Evolutionary conservation across 2,888 invertebrate species (phyloP), one percentile per base, ranked within the genome.

Genomic region (Anorthoa munda): DNA sequence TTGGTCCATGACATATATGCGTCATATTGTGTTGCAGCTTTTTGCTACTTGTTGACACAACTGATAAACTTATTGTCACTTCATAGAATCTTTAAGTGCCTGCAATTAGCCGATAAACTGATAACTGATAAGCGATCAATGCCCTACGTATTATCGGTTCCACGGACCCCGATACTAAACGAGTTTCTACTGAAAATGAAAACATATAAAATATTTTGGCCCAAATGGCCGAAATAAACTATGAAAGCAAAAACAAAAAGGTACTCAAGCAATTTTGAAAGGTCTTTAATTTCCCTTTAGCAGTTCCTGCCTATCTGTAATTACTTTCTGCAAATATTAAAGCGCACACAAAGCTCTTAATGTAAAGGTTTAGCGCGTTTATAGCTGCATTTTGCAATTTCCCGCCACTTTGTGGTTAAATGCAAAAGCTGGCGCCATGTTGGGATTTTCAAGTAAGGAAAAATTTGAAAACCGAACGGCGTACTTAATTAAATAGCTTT

Each of bases 301-400:
- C 51, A 55, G 31, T 50, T 48, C 51, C 58, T 63, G 68, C 39
- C 50, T 26, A 69, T 66, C 61, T 23, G 58, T 83, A 79, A 83
- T 83, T 69, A 73, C 61, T 83, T 69, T 59, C 55, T 59, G 68
- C 56, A 66, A 59, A 83, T 79, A 80, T 83, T 79, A 63, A 72
- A 80, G 56, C 46, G 31, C 48, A 60, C 66, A 71, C 73, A 80
- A 83, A 72, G 83, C 68, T 51, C 45, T 55, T 45, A 66, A 64
- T 73, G 55, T 56, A 63, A 69, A 63, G 61, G 66, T 83, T 83
- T 66, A 48, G 61, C 65, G 51, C 68, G 31, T 46, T 39, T 46
- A 51, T 21, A 63, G 66, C 80, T 73, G 68, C 63, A 79, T 79
- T 64, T 63, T 80, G 66, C 50, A 82, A 72, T 82, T 79, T 66